Conservation (phyloP, 2,888 invertebrate species). For the Protophormia terraenovae region DNA sequence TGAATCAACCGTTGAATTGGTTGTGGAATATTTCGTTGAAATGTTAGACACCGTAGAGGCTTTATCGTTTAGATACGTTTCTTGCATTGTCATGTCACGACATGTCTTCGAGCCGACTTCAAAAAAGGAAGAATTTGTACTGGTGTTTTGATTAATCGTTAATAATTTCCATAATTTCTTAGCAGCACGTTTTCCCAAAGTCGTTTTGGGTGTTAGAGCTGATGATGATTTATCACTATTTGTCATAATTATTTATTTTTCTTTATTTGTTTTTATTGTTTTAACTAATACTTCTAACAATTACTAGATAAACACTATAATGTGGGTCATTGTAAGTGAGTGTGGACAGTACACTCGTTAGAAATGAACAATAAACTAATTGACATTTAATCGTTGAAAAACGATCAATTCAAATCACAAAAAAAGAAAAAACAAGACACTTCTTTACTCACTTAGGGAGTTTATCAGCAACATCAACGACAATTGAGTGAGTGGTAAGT, state of each 20-base stretch:
- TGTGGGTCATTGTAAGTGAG: slow-evolving; percentile 3
- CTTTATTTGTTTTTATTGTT: not conserved
- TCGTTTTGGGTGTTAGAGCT: slow-evolving; percentile 27
- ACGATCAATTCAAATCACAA: not conserved
- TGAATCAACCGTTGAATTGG: slow-evolving; percentile 71
- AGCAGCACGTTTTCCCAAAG: slow-evolving; percentile 63
- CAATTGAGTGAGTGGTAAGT: not conserved
- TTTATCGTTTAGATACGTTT: slow-evolving; percentile 63
- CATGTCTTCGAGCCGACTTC: slow-evolving; percentile 39
- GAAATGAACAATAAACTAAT: slow-evolving; percentile 11
- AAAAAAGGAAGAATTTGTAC: not conserved
- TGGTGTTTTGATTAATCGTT: slow-evolving; percentile 38
- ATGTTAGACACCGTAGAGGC: slow-evolving; percentile 55
- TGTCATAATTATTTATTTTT: slow-evolving; percentile 40
- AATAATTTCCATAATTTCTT: slow-evolving; percentile 61
- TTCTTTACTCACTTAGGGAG: not conserved
- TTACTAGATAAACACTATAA: too few species aligned
- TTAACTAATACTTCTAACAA: not conserved
- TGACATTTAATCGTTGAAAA: slow-evolving; percentile 3
- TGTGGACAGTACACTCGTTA: not conserved
- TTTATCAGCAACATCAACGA: not conserved
- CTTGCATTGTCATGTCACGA: slow-evolving; percentile 61
- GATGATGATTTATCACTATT: slow-evolving; percentile 36
- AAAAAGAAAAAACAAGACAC: not conserved
- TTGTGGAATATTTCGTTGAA: slow-evolving; percentile 60